These are phyloP conservation scores for Plecotus auritus DNA, from an alignment of 2,113 vertebrate genomes.

Conservation along the genomic window DNA sequence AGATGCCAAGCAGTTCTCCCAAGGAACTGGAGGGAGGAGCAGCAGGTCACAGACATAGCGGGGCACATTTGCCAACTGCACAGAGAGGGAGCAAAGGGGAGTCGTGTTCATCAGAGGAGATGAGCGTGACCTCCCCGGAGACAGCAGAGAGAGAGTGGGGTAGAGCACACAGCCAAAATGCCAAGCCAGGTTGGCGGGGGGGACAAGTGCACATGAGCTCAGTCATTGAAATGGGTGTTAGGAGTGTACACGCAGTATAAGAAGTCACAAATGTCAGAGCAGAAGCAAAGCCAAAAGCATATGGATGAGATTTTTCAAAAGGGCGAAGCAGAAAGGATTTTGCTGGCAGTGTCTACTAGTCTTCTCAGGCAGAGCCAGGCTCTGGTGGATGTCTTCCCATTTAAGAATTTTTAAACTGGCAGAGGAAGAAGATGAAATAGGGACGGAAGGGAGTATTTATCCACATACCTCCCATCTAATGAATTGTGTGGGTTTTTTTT, in stretches of 20 bases:
- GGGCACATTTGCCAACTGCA: background rate
- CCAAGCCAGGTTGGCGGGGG: background rate
- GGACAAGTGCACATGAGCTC: background rate
- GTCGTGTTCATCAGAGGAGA: background rate
- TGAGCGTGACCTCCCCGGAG: accelerated
- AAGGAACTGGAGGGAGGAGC: background rate
- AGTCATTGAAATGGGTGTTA: background rate
- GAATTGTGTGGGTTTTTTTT: too few species aligned
- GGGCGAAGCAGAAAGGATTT: constrained; percentile 29
- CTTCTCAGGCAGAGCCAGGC: constrained; percentile 32
- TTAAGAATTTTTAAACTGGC: constrained; percentile 42
- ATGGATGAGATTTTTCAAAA: constrained; percentile 50
- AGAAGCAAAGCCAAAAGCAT: constrained; percentile 48
- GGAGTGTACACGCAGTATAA: background rate
- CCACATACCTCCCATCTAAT: background rate
- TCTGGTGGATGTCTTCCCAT: constrained; percentile 18
- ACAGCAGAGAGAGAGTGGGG: background rate
- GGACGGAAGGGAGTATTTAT: background rate
- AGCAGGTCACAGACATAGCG: background rate
- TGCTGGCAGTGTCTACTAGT: constrained; percentile 17
- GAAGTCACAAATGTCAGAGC: constrained; percentile 30
- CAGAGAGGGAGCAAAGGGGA: background rate
- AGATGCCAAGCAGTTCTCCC: constrained; percentile 5
- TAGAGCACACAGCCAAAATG: too few species aligned
- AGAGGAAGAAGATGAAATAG: background rate